Evolutionary conservation across 2,113 vertebrate genomes (phyloP).

Genomic region (Platysternon megacephalum): DNA sequence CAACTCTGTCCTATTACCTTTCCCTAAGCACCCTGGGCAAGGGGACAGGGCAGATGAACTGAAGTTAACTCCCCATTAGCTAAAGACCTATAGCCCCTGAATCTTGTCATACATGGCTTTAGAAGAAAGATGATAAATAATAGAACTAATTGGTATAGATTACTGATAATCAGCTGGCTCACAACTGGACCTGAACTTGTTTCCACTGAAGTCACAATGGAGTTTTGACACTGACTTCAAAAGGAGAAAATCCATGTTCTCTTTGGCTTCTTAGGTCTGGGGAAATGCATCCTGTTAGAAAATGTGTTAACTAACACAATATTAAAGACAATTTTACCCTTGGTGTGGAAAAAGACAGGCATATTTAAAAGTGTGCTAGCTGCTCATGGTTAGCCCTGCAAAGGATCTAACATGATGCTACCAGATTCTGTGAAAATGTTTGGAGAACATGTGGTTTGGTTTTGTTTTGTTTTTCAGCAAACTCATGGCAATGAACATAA

Average conservation of each 20-base stretch:
- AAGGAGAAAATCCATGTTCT: not conserved
- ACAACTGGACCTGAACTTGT: not conserved
- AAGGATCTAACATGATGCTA: not conserved
- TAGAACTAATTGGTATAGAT: rapidly evolving
- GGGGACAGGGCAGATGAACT: not conserved
- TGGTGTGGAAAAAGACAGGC: not conserved
- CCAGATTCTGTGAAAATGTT: not conserved
- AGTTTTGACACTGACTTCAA: not conserved
- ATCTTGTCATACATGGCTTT: not conserved
- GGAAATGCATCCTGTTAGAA: not conserved
- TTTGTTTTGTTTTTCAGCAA: not conserved
- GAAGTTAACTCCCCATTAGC: not conserved
- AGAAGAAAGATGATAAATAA: not conserved
- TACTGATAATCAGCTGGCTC: not conserved
- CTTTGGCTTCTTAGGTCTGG: not conserved
- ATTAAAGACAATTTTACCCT: not conserved
- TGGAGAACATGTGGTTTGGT: not conserved
- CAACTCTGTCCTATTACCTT: not conserved
- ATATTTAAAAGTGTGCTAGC: not conserved
- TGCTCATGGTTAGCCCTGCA: not conserved
- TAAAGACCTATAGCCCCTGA: not conserved
- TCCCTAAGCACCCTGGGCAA: not conserved
- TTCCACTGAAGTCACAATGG: not conserved
- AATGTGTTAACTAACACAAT: not conserved
- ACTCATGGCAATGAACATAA: not conserved